Base-by-base conservation (phyloP, 2,113 vertebrate species). In the Sardina pilchardus region DNA sequence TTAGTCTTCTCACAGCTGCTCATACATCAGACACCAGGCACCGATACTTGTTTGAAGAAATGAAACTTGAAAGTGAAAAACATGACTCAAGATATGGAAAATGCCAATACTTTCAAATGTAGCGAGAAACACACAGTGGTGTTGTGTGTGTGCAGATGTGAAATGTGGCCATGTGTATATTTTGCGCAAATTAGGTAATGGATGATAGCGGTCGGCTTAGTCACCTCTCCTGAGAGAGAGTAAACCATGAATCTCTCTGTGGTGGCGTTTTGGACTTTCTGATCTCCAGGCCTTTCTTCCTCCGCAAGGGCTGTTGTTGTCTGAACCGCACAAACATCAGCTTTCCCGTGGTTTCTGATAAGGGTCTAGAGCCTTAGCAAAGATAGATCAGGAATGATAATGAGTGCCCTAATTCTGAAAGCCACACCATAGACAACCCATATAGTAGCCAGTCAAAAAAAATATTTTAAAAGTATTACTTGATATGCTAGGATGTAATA, bases 301-400 rank as follows among this genome's bases (percentile, higher is more conserved):
- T 94, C 24, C 87, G 90, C 36, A 88, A 50, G 59, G 91, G 81
- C 9, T 86, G 87, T 83, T 93, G 94, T 91, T 93, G 90, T 84
- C 93, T 92, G 91, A 96, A 91, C 84, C 94, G 93, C 81, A 96
- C 90, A 82, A 95, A 96, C 94, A 95, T 96, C 88, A 96, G 83
- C 17, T 89, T 82, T 56, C 89, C 91, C 0, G 86, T 43, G 44
- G 86, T 86, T 1, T 81, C 85, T 2, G 84, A 45, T 3, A 91
- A 78, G 71, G 87, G 82, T 78, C 87, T 90, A 3, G 6, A 81
- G 71, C 71, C 71, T 78, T 78, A 36, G 0, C 30, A 45, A 75
- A 82, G 14, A 82, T 12, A 80, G 59, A 50, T 44, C 81, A 83
- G 21, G 82, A 19, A 21, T 12, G 82, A 81, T 0, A n/a, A 43